Evolutionary conservation across 1,140 invertebrate genomes (phyloP), one percentile per base, ranked within the genome.

Genomic region (Brachionus koreanus): DNA sequence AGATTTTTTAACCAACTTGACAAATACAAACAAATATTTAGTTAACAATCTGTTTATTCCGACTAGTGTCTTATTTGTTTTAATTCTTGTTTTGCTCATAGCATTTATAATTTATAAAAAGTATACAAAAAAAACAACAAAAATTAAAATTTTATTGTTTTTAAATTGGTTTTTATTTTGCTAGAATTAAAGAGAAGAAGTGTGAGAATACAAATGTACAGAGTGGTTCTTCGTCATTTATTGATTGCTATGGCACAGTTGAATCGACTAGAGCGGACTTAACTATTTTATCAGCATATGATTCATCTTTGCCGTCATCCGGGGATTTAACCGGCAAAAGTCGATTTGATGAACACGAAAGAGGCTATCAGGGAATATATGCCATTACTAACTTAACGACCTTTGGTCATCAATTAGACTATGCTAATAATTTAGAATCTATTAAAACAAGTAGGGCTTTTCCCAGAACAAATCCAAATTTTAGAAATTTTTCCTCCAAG

Each of bases 401-500:
- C 2, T 69, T 69, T 69, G 65, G 65, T 19, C 29, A 33, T 39
- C 12, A 19, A 16, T 0, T 69, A 39, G 37, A 69, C 37, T 10
- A 23, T 10, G 19, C 5, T 10, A 37, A 69, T 39, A 37, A 13
- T 39, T 39, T 69, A 39, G 35, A 69, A 16, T 7, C 37, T 10
- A 39, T 9, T 6, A 39, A 69, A 39, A 39, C 35, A 9, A 33
- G 6, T 3, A 69, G 16, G 37, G 16, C 16, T 12, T 69, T 69
- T 23, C 65, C 65, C 6, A 69, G 65, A 69, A 69, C 65, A 42
- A 69, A 69, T 69, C 65, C 65, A n/a, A 69, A 69, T 69, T 69
- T 69, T 69, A 69, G 65, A 69, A 69, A 69, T 69, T 39, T 19
- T 16, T 19, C 25, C 13, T 65, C 65, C 3, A 69, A 69, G 65